Conservation (phyloP, 2,888 invertebrate species). For the Minunthozetes semirufus region DNA sequence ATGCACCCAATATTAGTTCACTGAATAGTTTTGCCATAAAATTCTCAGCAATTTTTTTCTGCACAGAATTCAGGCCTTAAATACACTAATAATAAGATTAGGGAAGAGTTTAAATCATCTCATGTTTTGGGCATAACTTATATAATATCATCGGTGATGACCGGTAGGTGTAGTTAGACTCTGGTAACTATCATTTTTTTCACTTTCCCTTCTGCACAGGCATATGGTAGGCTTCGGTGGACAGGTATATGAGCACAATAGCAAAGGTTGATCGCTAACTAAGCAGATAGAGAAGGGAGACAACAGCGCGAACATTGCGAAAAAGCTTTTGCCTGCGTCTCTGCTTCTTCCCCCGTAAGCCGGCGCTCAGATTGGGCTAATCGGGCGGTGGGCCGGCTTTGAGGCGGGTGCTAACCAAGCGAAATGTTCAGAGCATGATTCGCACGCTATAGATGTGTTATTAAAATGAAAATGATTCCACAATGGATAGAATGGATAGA, state of each 20-base stretch:
- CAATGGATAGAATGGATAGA: not conserved
- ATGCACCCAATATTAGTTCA: not conserved
- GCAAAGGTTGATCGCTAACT: not conserved
- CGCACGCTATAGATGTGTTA: slow-evolving; percentile 33
- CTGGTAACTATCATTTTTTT: not conserved
- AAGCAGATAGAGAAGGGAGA: not conserved
- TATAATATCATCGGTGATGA: slow-evolving; percentile 14
- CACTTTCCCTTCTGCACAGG: not conserved
- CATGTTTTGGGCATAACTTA: not conserved
- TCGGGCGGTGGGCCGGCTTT: not conserved
- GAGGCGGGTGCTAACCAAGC: not conserved
- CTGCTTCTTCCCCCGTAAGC: not conserved
- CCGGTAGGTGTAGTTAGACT: slow-evolving; percentile 28
- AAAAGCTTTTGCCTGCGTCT: not conserved
- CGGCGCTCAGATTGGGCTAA: not conserved
- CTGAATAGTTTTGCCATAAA: not conserved
- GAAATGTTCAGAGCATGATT: slow-evolving; percentile 29
- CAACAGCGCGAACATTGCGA: not conserved
- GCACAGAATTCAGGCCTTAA: not conserved
- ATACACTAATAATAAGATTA: not conserved
- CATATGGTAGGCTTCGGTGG: not conserved
- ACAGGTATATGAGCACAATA: slow-evolving; percentile 8
- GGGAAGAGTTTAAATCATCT: not conserved
- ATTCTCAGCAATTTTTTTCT: not conserved
- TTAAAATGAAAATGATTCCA: slow-evolving; percentile 35